A percentile compares a stretch with the other conserved stretches of the same genome.
phyloP scores from a whole-genome alignment of 2,888 invertebrate genomes.

The Embidobia sp. region DNA sequence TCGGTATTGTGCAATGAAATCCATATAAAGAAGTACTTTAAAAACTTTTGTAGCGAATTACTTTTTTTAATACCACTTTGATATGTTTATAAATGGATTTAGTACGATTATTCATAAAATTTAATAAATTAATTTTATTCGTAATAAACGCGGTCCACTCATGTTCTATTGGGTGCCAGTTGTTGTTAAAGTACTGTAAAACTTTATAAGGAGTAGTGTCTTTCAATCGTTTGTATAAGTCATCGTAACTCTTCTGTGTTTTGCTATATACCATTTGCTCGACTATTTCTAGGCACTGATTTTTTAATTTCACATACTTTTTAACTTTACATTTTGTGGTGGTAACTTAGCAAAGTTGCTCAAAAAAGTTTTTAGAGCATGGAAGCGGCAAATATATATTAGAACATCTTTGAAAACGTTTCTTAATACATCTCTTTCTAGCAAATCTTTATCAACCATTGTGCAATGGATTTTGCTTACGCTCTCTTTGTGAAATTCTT shows the following conservation, averaged over 20 bases:
- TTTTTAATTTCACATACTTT: slow-evolving; percentile 4
- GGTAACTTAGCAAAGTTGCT: slow-evolving; percentile 25
- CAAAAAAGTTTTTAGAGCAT: slow-evolving; percentile 25
- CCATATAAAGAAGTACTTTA: slow-evolving; percentile 27
- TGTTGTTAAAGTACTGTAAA: slow-evolving; percentile 56
- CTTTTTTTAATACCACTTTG: slow-evolving; percentile 20
- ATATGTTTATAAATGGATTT: slow-evolving; percentile 23
- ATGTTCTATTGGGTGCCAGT: slow-evolving; percentile 52
- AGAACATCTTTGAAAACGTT: slow-evolving; percentile 1
- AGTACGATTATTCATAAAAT: slow-evolving; percentile 32
- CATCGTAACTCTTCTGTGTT: slow-evolving; percentile 10
- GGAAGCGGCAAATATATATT: slow-evolving; percentile 37
- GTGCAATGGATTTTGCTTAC: slow-evolving; percentile 29
- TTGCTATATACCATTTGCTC: slow-evolving; percentile 26
- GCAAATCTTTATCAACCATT: slow-evolving; percentile 50
- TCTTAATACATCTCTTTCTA: slow-evolving; percentile 24
- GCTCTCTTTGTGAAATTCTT: slow-evolving; percentile 4
- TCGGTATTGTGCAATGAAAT: slow-evolving; percentile 6
- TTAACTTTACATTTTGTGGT: slow-evolving; percentile 10
- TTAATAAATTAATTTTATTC: slow-evolving; percentile 20
- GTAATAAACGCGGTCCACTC: slow-evolving; percentile 50
- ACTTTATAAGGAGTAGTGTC: slow-evolving; percentile 17
- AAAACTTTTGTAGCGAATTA: slow-evolving; percentile 14
- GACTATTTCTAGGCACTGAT: slow-evolving; percentile 11
- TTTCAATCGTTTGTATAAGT: slow-evolving; percentile 3